These are phyloP conservation scores for Eurystomus gularis DNA, from an alignment of 2,113 vertebrate species.

Conservation along the genomic window DNA sequence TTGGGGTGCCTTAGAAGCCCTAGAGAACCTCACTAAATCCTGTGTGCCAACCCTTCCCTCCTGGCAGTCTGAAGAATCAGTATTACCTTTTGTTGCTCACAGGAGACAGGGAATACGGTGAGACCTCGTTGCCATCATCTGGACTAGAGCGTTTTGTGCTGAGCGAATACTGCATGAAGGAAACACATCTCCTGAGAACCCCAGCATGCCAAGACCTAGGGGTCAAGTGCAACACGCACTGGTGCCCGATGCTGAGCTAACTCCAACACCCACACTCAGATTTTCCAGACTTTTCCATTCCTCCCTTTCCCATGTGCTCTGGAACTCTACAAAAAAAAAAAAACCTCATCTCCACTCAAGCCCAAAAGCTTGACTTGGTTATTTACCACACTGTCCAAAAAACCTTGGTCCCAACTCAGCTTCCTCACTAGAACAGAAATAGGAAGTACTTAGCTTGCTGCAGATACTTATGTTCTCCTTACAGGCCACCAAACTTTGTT, in stretches of 20 bases:
- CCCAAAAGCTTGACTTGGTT: neutral
- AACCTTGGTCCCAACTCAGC: neutral
- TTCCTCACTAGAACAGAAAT: neutral
- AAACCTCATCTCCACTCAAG: neutral
- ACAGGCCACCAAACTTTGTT: neutral
- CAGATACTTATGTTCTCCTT: neutral
- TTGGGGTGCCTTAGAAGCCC: neutral
- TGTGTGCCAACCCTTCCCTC: neutral
- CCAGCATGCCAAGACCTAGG: rapidly evolving
- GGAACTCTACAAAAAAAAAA: neutral
- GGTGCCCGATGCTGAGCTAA: neutral
- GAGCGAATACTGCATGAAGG: constrained; percentile 85
- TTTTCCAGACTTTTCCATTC: neutral
- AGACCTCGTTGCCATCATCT: constrained; percentile 93
- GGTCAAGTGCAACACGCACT: neutral
- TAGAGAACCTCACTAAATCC: neutral
- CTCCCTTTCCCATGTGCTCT: neutral
- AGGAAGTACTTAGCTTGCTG: neutral
- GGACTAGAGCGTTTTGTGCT: constrained; percentile 91
- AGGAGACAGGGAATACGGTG: constrained; percentile 94
- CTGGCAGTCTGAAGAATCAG: neutral
- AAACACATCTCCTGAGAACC: neutral
- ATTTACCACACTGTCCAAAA: neutral
- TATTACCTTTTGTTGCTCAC: constrained; percentile 98
- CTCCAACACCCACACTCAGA: neutral